Evolutionary conservation across 2,888 invertebrate species (phyloP), one percentile per base, ranked within the genome.

Genomic region (Dryobotodes eremita): DNA sequence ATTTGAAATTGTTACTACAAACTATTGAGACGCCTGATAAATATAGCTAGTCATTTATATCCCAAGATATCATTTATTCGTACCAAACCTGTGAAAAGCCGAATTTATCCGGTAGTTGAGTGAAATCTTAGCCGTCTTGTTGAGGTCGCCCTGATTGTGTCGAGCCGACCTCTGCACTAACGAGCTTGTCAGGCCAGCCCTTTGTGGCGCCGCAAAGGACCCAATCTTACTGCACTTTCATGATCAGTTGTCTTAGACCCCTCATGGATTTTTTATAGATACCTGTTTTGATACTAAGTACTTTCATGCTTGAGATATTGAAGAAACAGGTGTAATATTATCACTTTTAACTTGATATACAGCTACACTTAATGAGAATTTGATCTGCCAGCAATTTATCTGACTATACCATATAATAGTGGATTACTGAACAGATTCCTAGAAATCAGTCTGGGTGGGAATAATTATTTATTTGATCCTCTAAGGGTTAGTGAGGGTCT

Each of bases 221-320:
- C 64, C 84, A 89, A 88, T 90, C 89, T 88, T 86, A 85, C 86
- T 90, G 87, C 89, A 88, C 81, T 86, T 84, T 86, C 82, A 83
- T 77, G 81, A 87, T 84, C 84, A 76, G 42, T 79, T 77, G 59
- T 79, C 76, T 82, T 64, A 64, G 68, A 74, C n/a, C 50, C 36
- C 69, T 31, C 31, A 36, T 36, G 31, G 48, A 66, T 71, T 75
- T 36, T 15, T 59, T 59, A 59, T 53, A 75, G 42, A 48, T 70
- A 42, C 71, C n/a, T 36, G 42, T 53, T 71, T 71, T 42, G 20
- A 48, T 31, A n/a, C 46, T n/a, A 53, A 42, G 20, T 42, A 48
- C 36, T 62, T 26, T 42, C 13, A n/a, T 62, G 5, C 8, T 36
- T 61, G 8, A 53, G 11, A 36, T 17, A 61, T 23, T 46, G 7